phyloP scores from a whole-genome alignment of 1,140 invertebrate species.

The Reticulitermes speratus region DNA sequence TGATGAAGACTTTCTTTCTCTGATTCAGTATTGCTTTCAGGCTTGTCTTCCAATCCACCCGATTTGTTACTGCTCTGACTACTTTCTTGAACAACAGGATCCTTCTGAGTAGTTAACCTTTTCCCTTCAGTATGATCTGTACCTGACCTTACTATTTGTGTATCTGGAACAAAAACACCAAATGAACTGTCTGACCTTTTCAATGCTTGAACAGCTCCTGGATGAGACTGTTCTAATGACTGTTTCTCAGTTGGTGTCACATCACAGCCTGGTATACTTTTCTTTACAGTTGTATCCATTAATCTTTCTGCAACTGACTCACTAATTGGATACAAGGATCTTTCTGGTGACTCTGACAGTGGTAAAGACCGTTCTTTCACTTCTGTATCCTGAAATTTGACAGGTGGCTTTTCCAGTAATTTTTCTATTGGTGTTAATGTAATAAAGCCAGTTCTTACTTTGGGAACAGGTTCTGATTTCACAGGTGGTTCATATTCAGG shows the following conservation, averaged over 20 bases:
- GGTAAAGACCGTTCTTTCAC: not conserved
- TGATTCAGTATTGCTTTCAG: not conserved
- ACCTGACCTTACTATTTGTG: not conserved
- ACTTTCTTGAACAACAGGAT: no score
- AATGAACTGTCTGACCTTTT: not conserved
- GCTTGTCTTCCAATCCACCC: not conserved
- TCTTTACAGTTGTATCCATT: not conserved
- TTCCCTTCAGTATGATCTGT: not conserved
- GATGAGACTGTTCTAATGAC: not conserved
- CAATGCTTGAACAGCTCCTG: not conserved
- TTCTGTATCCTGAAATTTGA: not conserved
- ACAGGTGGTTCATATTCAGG: not conserved
- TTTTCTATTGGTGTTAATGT: conserved; percentile 13
- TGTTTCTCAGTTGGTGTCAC: not conserved
- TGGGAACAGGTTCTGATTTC: not conserved
- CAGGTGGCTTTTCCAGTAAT: not conserved
- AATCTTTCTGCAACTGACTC: not conserved
- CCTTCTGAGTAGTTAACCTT: not conserved
- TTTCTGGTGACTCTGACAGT: not conserved
- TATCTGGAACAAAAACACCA: not conserved
- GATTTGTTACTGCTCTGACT: not conserved
- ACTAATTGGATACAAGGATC: not conserved
- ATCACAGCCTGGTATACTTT: not conserved
- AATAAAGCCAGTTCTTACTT: not conserved
- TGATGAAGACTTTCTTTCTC: not conserved